phyloP scores from a whole-genome alignment of 2,797 vertebrate genomes.

The Yasuhikotakia modesta region DNA sequence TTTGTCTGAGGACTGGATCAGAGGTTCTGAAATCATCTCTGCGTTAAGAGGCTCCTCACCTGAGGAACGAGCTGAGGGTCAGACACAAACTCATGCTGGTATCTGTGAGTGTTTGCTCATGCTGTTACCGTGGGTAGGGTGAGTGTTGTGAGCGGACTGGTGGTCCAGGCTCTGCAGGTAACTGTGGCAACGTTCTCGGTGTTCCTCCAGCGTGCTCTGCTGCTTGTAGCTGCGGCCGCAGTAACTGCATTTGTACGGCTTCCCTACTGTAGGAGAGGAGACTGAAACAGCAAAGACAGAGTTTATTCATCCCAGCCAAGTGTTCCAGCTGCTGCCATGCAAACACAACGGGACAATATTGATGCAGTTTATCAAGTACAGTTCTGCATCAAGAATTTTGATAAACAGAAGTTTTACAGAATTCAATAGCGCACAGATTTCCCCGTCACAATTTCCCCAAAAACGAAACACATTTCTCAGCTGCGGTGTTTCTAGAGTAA shows the following conservation, averaged over 20 bases:
- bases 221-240: constrained; percentile 97
- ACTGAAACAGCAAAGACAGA: constrained; percentile 71
- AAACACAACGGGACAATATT: constrained; percentile 1
- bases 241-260: constrained; percentile 96
- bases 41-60: constrained; percentile 86
- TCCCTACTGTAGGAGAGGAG: constrained; percentile 89
- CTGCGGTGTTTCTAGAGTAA: constrained; percentile 46
- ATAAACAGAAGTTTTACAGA: too few species aligned
- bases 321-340: neutral
- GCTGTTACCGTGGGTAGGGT: constrained; percentile 74
- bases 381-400: neutral
- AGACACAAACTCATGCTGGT: neutral
- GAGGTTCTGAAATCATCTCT: constrained; percentile 83
- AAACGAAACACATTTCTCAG: constrained; percentile 53
- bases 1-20: constrained; percentile 86
- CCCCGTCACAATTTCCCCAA: constrained; percentile 64
- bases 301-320: neutral
- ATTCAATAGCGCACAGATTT: constrained; percentile 10
- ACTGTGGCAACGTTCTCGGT: constrained; percentile 90
- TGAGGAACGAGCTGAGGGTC: constrained; percentile 61
- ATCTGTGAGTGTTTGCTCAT: neutral
- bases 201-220: constrained; percentile 92
- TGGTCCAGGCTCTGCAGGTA: constrained; percentile 89
- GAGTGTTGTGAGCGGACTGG: constrained; percentile 76
- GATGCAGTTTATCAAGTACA: neutral